A percentile compares a stretch with the other conserved stretches of the same genome.
Evolutionary conservation across 1,140 invertebrate species (phyloP).

Genomic region (Gryon sp.): DNA sequence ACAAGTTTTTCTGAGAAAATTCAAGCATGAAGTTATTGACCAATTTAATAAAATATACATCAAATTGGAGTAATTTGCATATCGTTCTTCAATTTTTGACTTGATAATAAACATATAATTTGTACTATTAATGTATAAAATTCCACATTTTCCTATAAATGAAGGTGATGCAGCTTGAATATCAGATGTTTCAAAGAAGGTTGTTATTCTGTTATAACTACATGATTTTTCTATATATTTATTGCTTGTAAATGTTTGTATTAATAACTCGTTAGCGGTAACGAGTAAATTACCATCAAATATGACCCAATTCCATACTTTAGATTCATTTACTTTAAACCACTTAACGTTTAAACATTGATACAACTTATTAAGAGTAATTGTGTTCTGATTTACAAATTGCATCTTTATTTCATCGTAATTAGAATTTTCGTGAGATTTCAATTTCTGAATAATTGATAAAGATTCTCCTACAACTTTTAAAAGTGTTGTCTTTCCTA

Average conservation of each 20-base stretch:
- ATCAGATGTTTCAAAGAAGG: constrained; percentile 86
- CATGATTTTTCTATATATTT: constrained; percentile 83
- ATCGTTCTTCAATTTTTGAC: constrained; percentile 67
- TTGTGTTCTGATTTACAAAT: constrained; percentile 84
- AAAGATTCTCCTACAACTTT: constrained; percentile 79
- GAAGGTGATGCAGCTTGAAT: constrained; percentile 82
- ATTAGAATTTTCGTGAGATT: constrained; percentile 63
- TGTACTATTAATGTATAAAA: constrained; percentile 83
- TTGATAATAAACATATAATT: constrained; percentile 75
- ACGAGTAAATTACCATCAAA: constrained; percentile 86
- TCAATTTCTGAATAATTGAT: constrained; percentile 28
- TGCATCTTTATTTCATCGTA: constrained; percentile 68
- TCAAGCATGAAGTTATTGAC: constrained; percentile 79
- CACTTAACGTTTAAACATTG: constrained; percentile 84
- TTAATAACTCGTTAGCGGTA: constrained; percentile 84
- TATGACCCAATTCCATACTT: constrained; percentile 81
- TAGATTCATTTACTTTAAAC: constrained; percentile 77
- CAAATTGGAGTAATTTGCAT: constrained; percentile 54
- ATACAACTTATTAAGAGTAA: constrained; percentile 83
- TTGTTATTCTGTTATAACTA: constrained; percentile 79
- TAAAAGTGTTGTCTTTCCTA: constrained; percentile 81
- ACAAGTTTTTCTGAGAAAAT: constrained; percentile 77
- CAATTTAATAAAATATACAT: constrained; percentile 80
- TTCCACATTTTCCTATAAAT: constrained; percentile 84
- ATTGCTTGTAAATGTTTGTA: constrained; percentile 84